Conservation (phyloP, 2,888 invertebrate species). For the Altica lythri region DNA sequence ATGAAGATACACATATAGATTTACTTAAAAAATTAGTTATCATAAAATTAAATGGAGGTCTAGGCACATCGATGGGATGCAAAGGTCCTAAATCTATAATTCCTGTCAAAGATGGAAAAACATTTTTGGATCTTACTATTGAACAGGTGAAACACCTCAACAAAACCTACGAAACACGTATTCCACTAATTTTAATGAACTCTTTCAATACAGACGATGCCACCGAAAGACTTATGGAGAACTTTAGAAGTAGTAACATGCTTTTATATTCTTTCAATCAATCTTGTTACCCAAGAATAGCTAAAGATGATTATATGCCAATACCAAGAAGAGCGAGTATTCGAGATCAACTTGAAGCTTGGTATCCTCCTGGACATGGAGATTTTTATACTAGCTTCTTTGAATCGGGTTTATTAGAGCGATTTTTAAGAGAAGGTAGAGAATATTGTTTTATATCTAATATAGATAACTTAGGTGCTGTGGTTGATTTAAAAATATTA, state of each 20-base stretch:
- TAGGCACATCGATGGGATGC: constrained; percentile 97
- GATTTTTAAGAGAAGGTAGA: constrained; percentile 84
- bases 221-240: constrained; percentile 92
- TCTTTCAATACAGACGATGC: constrained; percentile 99
- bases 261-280: constrained; percentile 97
- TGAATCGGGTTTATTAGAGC: constrained; percentile 87
- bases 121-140: constrained; percentile 92
- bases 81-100: constrained; percentile 95
- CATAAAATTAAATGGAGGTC: constrained; percentile 92
- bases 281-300: constrained; percentile 93
- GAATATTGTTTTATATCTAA: constrained; percentile 98
- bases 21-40: constrained; percentile 91
- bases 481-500: constrained; percentile 93
- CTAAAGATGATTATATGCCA: constrained; percentile 91
- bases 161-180: constrained; percentile 90
- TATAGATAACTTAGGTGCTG: constrained; percentile 99
- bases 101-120: constrained; percentile 88
- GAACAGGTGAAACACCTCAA: constrained; percentile 96
- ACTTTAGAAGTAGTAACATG: constrained; percentile 89
- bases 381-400: constrained; percentile 97
- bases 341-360: constrained; percentile 80
- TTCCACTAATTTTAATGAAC: constrained; percentile 98
- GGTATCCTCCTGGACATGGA: constrained; percentile 76
- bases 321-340: constrained; percentile 77
- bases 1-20: constrained; percentile 60